Conservation (phyloP, 2,797 vertebrate species). For the Pygocentrus nattereri region DNA sequence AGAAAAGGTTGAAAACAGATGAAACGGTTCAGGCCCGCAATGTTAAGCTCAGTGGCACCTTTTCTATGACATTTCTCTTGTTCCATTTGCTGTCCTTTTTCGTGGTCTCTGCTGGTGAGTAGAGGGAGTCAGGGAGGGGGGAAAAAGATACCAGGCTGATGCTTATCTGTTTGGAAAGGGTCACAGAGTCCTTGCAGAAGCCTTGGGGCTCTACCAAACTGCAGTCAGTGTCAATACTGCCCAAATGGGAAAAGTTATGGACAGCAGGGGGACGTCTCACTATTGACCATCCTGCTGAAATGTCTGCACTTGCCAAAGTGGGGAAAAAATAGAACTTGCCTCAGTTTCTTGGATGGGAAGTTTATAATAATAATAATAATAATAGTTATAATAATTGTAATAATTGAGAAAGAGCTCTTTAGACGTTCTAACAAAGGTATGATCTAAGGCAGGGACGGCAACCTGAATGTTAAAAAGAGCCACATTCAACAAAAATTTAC, state of each 20-base stretch:
- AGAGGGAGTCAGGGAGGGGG: slow-evolving; percentile 2
- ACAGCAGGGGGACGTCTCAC: background rate
- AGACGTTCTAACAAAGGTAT: too few relatives aligned
- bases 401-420: too few relatives aligned
- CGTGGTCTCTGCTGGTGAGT: slow-evolving; percentile 2
- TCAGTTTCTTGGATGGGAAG: background rate
- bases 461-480: too few relatives aligned
- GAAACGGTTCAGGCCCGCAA: background rate
- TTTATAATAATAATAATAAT: background rate
- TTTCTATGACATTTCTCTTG: slow-evolving; percentile 1
- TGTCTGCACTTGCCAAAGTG: slow-evolving; percentile 6
- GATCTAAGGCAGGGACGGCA: too few relatives aligned
- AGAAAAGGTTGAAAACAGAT: background rate
- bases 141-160: slow-evolving; percentile 13
- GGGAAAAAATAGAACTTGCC: background rate
- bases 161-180: slow-evolving; percentile 32
- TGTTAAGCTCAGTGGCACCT: too few relatives aligned
- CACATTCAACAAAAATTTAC: too few relatives aligned
- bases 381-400: too few relatives aligned
- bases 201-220: background rate
- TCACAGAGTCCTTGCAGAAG: slow-evolving; percentile 22
- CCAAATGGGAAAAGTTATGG: background rate
- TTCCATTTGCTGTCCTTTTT: background rate
- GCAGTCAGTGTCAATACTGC: slow-evolving; percentile 12
- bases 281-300: background rate